Conservation (phyloP, 2,888 invertebrate species). For the Andrena haemorrhoa region DNA sequence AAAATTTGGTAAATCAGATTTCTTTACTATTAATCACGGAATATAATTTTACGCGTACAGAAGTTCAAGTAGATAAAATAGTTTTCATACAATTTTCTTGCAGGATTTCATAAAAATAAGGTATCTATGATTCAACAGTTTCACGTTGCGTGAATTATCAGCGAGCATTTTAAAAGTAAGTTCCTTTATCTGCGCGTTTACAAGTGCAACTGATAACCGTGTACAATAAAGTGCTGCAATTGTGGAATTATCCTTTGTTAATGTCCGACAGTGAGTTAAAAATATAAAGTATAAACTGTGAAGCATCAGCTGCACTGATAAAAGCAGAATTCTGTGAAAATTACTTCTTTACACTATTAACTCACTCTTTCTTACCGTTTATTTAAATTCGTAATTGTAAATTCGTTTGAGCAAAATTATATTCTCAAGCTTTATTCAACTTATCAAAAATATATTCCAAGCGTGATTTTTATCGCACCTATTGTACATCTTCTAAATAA, state of each 20-base stretch:
- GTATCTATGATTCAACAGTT: constrained; percentile 13
- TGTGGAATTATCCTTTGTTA: constrained; percentile 39
- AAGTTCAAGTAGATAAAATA: background rate
- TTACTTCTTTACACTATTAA: background rate
- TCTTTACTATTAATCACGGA: background rate
- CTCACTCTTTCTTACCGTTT: too few species aligned
- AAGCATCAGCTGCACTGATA: constrained; percentile 5
- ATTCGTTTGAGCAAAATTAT: too few species aligned
- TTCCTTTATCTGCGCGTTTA: constrained; percentile 48
- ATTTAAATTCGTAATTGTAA: too few species aligned
- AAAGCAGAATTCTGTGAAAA: constrained; percentile 12
- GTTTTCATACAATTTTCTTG: background rate
- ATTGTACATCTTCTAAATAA: background rate
- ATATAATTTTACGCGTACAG: background rate
- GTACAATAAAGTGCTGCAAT: constrained; percentile 59
- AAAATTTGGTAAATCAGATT: background rate
- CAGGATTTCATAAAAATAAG: background rate
- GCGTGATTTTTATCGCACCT: too few species aligned
- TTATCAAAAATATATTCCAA: too few species aligned
- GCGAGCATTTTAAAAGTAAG: constrained; percentile 42
- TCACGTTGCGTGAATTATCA: constrained; percentile 41
- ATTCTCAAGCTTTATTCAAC: too few species aligned
- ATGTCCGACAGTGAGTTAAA: constrained; percentile 28
- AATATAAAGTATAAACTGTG: background rate
- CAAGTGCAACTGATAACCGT: constrained; percentile 64